Evolutionary conservation across 2,113 vertebrate genomes (phyloP).

Genomic region (Lophius piscatorius): DNA sequence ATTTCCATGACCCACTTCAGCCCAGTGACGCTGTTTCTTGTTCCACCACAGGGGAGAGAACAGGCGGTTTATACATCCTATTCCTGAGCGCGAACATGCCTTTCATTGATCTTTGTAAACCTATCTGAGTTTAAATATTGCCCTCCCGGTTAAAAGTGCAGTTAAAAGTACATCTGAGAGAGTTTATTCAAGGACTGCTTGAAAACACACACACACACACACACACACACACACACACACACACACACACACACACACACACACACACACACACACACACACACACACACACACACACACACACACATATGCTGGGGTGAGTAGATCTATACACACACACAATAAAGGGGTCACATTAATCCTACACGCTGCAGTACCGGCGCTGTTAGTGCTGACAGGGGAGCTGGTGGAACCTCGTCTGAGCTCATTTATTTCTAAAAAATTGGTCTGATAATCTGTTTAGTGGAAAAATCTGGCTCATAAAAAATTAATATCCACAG

Average conservation of each 20-base stretch:
- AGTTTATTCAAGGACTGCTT: conserved; percentile 29
- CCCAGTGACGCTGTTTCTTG: conserved; percentile 27
- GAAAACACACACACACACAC: conserved; percentile 10
- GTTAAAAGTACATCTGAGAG: conserved; percentile 40
- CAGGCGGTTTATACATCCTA: conserved; percentile 54
- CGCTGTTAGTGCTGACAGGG: conserved; percentile 43
- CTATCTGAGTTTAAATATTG: conserved; percentile 47
- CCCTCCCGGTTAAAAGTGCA: conserved; percentile 27
- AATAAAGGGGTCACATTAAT: conserved; percentile 38
- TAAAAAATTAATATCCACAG: conserved; percentile 85
- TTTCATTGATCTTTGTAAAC: conserved; percentile 59
- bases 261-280: conserved; percentile 7
- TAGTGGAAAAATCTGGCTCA: conserved; percentile 66
- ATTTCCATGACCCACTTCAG: conserved; percentile 14
- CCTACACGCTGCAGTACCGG: conserved; percentile 21
- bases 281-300: conserved; percentile 16
- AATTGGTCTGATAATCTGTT: conserved; percentile 65
- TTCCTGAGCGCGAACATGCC: conserved; percentile 41
- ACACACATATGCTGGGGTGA: conserved; percentile 1
- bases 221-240: conserved; percentile 11
- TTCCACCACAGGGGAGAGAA: conserved; percentile 9
- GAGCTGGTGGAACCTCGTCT: conserved; percentile 74
- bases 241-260: conserved; percentile 17
- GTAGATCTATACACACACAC: conserved; percentile 16
- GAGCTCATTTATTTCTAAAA: conserved; percentile 82